Percentiles rank a stretch among this genome's conserved stretches.
These are phyloP conservation scores for Belonocnema kinseyi DNA, from an alignment of 1,140 invertebrate genomes.

Conservation along the genomic window DNA sequence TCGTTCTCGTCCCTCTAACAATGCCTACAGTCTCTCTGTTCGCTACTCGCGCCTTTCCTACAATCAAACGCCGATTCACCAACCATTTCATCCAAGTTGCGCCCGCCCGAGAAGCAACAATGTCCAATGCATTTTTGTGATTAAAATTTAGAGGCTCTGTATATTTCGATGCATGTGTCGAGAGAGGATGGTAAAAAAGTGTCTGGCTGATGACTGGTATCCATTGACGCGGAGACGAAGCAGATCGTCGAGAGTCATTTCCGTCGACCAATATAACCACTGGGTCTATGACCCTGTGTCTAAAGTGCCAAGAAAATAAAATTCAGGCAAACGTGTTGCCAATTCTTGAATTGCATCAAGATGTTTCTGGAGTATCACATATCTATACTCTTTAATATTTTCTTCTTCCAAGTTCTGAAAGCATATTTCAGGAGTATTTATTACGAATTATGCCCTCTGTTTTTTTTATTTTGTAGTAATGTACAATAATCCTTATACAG, in stretches of 20 bases:
- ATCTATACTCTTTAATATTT: too few species aligned
- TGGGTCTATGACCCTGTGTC: slow-evolving; percentile 7
- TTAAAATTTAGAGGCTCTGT: slow-evolving; percentile 64
- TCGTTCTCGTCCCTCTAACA: slow-evolving; percentile 56
- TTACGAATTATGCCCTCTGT: too few species aligned
- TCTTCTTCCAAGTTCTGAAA: too few species aligned
- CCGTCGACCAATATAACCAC: slow-evolving; percentile 26
- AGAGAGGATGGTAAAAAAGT: slow-evolving; percentile 42
- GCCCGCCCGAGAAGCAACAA: slow-evolving; percentile 55
- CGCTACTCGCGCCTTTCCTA: slow-evolving; percentile 35
- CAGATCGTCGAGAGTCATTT: slow-evolving; percentile 33
- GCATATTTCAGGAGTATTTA: too few species aligned
- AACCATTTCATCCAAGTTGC: slow-evolving; percentile 42
- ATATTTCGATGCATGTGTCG: slow-evolving; percentile 25
- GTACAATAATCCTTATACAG: too few species aligned
- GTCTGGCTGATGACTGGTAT: slow-evolving; percentile 37
- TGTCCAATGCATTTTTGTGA: slow-evolving; percentile 68
- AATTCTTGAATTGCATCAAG: too few species aligned
- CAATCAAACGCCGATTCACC: slow-evolving; percentile 22
- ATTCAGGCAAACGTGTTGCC: too few species aligned
- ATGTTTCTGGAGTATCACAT: too few species aligned
- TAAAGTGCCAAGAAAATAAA: not conserved
- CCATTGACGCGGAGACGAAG: slow-evolving; percentile 38
- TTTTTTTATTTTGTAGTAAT: too few species aligned
- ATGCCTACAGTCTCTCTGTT: slow-evolving; percentile 49